A percentile compares a stretch with the other conserved stretches of the same genome.
These are phyloP conservation scores for Istiophorus platypterus DNA, from an alignment of 2,113 vertebrate species.

Conservation along the genomic window DNA sequence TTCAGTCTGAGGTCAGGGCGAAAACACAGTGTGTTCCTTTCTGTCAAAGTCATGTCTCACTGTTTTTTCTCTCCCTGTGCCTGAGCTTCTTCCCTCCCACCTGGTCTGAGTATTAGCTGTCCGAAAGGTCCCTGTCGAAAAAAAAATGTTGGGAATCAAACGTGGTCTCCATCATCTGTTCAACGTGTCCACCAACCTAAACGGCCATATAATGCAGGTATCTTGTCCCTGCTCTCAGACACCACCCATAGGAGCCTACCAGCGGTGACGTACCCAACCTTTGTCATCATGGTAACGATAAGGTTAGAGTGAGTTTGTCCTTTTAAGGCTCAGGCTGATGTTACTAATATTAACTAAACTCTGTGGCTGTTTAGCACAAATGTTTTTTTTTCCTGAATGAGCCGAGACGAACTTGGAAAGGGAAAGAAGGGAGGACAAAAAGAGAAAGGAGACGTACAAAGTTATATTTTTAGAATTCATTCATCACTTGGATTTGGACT, in stretches of 20 bases:
- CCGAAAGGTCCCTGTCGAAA: neutral
- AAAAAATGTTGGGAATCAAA: neutral
- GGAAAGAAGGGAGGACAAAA: neutral
- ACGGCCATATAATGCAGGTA: neutral
- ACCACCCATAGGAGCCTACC: neutral
- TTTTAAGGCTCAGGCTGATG: neutral
- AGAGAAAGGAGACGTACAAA: neutral
- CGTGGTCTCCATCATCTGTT: neutral
- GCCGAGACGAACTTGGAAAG: neutral
- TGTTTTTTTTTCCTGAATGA: neutral
- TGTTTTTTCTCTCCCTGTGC: constrained; percentile 15
- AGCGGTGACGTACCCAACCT: neutral
- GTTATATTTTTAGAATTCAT: neutral
- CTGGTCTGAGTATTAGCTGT: constrained; percentile 8
- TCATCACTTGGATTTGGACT: neutral
- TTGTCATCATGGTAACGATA: neutral
- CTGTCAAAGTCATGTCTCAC: constrained; percentile 45
- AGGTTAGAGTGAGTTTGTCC: neutral
- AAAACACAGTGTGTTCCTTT: constrained; percentile 52
- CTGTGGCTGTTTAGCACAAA: constrained; percentile 3
- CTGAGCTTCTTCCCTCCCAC: constrained; percentile 21
- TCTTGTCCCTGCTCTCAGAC: neutral
- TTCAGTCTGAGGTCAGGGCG: constrained; percentile 61
- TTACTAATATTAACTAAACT: neutral
- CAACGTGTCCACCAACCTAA: neutral